These are phyloP conservation scores for Platerodrilus igneus DNA, from an alignment of 2,888 invertebrate species.

Conservation along the genomic window DNA sequence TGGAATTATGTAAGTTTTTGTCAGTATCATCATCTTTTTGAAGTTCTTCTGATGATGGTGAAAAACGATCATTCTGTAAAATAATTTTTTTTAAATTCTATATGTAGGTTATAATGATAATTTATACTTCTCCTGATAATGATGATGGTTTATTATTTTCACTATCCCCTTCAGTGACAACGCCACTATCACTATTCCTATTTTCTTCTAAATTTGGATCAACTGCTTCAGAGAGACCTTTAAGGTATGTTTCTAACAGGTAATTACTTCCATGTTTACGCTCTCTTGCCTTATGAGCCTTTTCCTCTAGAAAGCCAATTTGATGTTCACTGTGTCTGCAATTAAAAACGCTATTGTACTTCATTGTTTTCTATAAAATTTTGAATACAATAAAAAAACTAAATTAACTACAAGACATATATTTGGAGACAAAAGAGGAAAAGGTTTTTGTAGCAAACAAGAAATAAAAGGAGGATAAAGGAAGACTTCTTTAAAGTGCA, in stretches of 20 bases:
- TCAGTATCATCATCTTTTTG: conserved; percentile 43
- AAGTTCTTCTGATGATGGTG: conserved; percentile 45
- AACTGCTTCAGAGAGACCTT: conserved; percentile 51
- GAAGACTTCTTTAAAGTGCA: too few species aligned
- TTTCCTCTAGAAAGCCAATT: conserved; percentile 73
- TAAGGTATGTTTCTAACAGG: conserved; percentile 70
- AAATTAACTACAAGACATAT: too few species aligned
- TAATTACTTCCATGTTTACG: conserved; percentile 76
- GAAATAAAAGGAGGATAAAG: too few species aligned
- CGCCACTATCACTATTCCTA: conserved; percentile 63
- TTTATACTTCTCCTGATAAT: not conserved
- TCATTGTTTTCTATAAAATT: too few species aligned
- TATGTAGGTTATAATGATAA: conserved; percentile 1
- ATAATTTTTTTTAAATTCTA: not conserved
- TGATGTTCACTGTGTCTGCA: conserved; percentile 59
- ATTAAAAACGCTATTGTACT: conserved; percentile 15
- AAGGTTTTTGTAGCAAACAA: too few species aligned
- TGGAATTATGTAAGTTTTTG: conserved; percentile 51
- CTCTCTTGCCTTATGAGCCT: conserved; percentile 68
- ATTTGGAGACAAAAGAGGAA: too few species aligned
- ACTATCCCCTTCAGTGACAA: conserved; percentile 63
- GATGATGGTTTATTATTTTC: conserved; percentile 41
- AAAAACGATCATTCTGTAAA: conserved; percentile 39
- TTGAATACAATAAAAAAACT: too few species aligned
- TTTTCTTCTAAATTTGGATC: conserved; percentile 41